Percentiles rank a stretch among this genome's conserved stretches.
These are phyloP conservation scores for Rhopalosiphum maidis DNA, from an alignment of 1,140 invertebrate species.

Conservation along the genomic window DNA sequence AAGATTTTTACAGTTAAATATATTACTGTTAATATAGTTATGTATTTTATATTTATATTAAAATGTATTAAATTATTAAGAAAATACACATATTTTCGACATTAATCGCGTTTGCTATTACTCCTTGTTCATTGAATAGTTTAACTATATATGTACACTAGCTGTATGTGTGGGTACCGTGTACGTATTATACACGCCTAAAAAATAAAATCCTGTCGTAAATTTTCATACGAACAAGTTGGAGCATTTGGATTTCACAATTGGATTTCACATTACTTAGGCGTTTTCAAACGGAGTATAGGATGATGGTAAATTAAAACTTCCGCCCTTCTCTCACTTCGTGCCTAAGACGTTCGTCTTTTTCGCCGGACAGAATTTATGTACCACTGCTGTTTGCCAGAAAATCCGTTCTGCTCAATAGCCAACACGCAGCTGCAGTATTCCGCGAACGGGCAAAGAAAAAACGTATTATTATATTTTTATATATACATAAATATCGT, in stretches of 20 bases:
- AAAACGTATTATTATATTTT: background rate
- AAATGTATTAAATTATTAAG: background rate
- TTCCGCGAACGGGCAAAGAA: background rate
- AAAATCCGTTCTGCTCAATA: background rate
- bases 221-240: constrained; percentile 7
- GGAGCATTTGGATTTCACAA: background rate
- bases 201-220: background rate
- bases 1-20: background rate
- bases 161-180: background rate
- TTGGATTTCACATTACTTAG: background rate
- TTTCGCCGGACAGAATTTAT: constrained; percentile 24
- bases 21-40: background rate
- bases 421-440: background rate
- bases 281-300: background rate
- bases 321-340: background rate
- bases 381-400: constrained; percentile 26
- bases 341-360: background rate
- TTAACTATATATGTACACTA: background rate
- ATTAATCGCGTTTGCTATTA: background rate
- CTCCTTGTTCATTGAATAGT: background rate
- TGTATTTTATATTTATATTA: background rate
- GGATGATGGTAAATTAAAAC: constrained; percentile 34
- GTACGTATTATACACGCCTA: background rate
- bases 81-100: background rate
- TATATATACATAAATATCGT: background rate